Conservation (phyloP, 2,888 invertebrate species). For the Hydraecia micacea region DNA sequence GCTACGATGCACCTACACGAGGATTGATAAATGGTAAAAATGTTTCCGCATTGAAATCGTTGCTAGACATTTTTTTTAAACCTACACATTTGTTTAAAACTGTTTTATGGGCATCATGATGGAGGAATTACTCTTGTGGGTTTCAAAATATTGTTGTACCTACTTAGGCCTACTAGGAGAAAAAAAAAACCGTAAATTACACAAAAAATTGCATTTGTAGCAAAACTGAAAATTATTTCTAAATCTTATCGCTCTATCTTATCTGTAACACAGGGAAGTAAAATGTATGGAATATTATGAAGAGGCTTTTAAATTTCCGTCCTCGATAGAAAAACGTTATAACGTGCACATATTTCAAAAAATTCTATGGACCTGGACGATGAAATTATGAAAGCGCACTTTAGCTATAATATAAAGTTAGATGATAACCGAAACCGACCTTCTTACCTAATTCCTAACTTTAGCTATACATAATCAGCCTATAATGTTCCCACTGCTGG, state of each 20-base stretch:
- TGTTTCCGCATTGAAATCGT: slow-evolving; percentile 40
- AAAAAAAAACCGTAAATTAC: neutral
- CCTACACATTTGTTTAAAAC: slow-evolving; percentile 20
- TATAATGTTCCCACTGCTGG: too few relatives aligned
- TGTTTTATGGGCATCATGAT: neutral
- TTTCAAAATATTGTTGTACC: neutral
- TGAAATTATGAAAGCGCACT: neutral
- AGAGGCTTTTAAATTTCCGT: neutral
- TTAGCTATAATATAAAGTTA: too few relatives aligned
- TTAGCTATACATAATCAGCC: too few relatives aligned
- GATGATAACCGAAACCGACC: neutral
- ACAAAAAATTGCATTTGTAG: neutral
- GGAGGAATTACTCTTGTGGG: neutral
- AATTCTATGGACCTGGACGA: neutral
- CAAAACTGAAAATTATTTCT: neutral
- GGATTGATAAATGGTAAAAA: slow-evolving; percentile 23
- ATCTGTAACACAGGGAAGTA: neutral
- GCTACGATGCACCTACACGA: slow-evolving; percentile 55
- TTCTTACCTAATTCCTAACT: neutral
- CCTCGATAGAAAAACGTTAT: neutral
- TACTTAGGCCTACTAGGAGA: neutral
- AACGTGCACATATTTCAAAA: neutral
- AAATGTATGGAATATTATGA: neutral
- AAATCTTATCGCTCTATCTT: neutral
- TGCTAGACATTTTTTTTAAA: slow-evolving; percentile 3